Conservation (phyloP, 2,113 vertebrate species). For the Cavia aperea region DNA sequence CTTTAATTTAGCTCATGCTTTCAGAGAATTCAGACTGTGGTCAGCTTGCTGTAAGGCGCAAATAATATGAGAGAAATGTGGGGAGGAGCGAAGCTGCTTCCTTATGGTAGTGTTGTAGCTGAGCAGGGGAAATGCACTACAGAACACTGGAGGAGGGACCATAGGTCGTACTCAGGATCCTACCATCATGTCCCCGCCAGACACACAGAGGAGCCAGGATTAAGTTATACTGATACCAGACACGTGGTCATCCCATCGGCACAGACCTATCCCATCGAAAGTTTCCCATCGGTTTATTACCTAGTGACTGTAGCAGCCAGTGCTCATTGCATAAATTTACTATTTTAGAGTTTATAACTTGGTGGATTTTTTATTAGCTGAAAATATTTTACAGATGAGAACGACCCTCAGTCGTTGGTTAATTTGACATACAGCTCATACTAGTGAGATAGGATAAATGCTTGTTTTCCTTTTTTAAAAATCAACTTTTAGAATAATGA, state of each 20-base stretch:
- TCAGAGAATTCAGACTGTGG: not conserved
- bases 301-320: not conserved
- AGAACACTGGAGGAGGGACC: not conserved
- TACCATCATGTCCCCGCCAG: no score
- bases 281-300: not conserved
- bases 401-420: constrained; percentile 9
- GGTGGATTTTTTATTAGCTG: constrained; percentile 23
- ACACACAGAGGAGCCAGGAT: not conserved
- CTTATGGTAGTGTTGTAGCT: not conserved
- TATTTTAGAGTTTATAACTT: not conserved
- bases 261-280: not conserved
- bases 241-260: no score
- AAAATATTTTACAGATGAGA: constrained; percentile 8
- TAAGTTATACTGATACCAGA: not conserved
- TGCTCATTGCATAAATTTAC: not conserved
- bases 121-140: not conserved
- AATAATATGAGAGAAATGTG: not conserved
- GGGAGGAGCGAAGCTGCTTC: not conserved
- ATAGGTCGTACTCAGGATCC: not conserved
- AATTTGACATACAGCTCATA: not conserved
- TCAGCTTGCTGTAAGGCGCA: not conserved
- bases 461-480: not conserved
- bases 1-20: not conserved
- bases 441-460: not conserved
- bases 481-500: constrained; percentile 13